Conservation (phyloP, 1,140 invertebrate species). For the Campoletis sonorensis region DNA sequence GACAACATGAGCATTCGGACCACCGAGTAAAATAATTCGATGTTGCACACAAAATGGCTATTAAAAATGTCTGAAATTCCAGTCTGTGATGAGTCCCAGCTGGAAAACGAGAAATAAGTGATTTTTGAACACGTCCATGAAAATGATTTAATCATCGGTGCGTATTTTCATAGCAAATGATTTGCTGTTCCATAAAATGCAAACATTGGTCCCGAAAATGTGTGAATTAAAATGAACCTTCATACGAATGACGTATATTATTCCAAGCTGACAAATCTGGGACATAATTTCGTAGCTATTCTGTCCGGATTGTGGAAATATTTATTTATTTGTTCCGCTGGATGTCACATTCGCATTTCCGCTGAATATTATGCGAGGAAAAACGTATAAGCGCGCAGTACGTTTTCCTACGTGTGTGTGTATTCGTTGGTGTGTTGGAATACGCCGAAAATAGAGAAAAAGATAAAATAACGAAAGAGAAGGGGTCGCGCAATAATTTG, state of each 20-base stretch:
- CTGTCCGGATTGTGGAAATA: not conserved
- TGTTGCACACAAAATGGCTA: not conserved
- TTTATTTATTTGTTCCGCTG: not conserved
- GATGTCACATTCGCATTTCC: not conserved
- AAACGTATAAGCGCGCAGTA: not conserved
- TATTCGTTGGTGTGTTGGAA: not conserved
- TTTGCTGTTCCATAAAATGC: too few relatives aligned
- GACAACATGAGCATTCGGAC: not conserved
- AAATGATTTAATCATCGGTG: too few relatives aligned
- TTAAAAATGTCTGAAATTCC: too few relatives aligned
- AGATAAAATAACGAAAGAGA: constrained; percentile 25
- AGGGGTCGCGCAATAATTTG: constrained; percentile 39
- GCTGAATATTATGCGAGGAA: not conserved
- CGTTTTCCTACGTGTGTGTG: too few relatives aligned
- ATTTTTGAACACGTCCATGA: too few relatives aligned
- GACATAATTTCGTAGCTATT: not conserved
- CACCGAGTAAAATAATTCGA: not conserved
- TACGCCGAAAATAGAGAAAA: not conserved
- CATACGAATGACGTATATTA: not conserved
- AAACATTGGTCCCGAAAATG: not conserved
- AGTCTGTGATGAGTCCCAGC: too few relatives aligned
- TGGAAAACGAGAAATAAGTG: too few relatives aligned
- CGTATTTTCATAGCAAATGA: too few relatives aligned
- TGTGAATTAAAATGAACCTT: not conserved
- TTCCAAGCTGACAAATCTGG: not conserved